Percentiles rank a stretch among this genome's conserved stretches.
These are phyloP conservation scores for Rafetus swinhoei DNA, from an alignment of 2,113 vertebrate species.

Conservation along the genomic window DNA sequence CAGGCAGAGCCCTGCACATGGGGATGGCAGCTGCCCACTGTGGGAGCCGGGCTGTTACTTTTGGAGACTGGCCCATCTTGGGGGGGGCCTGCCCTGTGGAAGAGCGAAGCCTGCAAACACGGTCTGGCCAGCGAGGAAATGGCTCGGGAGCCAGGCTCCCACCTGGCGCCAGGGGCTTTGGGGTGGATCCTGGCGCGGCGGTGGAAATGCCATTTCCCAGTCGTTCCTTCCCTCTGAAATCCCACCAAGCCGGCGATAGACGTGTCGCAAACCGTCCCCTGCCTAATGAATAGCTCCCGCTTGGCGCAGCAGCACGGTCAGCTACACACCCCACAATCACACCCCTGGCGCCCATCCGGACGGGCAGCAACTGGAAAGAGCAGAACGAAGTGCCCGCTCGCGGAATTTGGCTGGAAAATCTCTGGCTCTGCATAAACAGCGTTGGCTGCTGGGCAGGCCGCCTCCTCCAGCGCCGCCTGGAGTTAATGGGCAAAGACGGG, in stretches of 20 bases:
- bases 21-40: no score
- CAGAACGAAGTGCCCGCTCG: background rate
- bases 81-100: background rate
- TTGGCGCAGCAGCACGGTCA: background rate
- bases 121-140: accelerated
- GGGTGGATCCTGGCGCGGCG: background rate
- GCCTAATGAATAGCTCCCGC: background rate
- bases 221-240: background rate
- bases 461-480: background rate
- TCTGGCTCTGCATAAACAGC: background rate
- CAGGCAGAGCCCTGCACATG: background rate
- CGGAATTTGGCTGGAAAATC: background rate
- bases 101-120: background rate
- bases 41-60: background rate
- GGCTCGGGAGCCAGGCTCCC: background rate
- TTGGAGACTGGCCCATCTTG: background rate
- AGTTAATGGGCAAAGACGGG: background rate
- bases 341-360: background rate
- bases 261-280: background rate
- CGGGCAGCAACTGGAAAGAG: background rate
- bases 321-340: background rate
- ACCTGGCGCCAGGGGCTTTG: background rate
- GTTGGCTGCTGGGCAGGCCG: background rate
- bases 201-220: background rate
- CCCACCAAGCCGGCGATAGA: background rate